Evolutionary conservation across 2,888 invertebrate genomes (phyloP).

Genomic region (Zaprionus bogoriensis): DNA sequence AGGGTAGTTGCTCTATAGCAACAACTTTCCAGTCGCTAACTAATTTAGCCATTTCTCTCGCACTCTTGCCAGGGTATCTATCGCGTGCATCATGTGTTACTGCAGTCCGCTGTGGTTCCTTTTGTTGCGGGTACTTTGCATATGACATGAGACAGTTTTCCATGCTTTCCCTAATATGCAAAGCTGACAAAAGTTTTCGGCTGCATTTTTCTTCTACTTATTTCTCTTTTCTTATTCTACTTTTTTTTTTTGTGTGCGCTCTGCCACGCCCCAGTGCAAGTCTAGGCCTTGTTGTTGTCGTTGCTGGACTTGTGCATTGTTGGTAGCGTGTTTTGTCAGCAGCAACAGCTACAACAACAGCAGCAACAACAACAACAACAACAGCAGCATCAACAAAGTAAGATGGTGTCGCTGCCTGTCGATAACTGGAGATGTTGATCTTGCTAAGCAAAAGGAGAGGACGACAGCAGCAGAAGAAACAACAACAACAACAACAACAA

Average conservation of each 20-base stretch:
- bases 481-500: conserved; percentile 37
- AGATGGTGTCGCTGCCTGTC: conserved; percentile 76
- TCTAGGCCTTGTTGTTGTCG: conserved; percentile 25
- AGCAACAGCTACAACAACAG: conserved; percentile 22
- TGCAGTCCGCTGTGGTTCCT: neutral
- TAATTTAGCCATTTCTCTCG: neutral
- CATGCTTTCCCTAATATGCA: conserved; percentile 49
- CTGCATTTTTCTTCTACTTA: conserved; percentile 46
- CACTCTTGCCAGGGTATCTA: conserved; percentile 22
- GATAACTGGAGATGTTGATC: conserved; percentile 76
- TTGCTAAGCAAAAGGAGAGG: conserved; percentile 67
- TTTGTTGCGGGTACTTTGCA: conserved; percentile 70
- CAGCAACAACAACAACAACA: too few species aligned
- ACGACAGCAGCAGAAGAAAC: conserved; percentile 30
- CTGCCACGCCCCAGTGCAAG: conserved; percentile 61
- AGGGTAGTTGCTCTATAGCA: neutral
- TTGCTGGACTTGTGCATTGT: conserved; percentile 45
- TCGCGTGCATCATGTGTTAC: neutral
- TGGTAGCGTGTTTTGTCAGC: conserved; percentile 59
- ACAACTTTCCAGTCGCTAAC: neutral
- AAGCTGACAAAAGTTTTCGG: conserved; percentile 45
- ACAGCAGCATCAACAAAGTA: conserved; percentile 45
- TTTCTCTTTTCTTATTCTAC: neutral
- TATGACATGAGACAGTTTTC: conserved; percentile 59
- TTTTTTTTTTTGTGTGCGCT: conserved; percentile 31